Conservation (phyloP, 2,888 invertebrate species). For the Protophormia terraenovae region DNA sequence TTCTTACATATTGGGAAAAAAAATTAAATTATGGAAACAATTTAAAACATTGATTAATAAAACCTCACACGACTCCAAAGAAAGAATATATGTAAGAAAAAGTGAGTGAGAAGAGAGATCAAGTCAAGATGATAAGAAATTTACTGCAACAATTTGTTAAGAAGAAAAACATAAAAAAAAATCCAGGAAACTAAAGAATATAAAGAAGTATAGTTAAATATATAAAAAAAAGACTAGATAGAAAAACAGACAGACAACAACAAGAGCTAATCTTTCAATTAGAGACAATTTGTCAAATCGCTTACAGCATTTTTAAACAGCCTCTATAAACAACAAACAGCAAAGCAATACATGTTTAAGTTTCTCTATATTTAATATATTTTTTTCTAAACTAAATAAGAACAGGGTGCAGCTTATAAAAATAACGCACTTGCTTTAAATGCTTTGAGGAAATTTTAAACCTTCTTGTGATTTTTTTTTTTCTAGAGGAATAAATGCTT, state of each 20-base stretch:
- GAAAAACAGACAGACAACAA: slow-evolving; percentile 58
- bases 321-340: slow-evolving; percentile 9
- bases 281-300: slow-evolving; percentile 81
- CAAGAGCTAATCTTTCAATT: slow-evolving; percentile 80
- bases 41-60: slow-evolving; percentile 77
- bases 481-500: too few relatives aligned
- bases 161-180: slow-evolving; percentile 35
- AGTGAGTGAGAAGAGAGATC: slow-evolving; percentile 43
- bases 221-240: slow-evolving; percentile 13
- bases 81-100: slow-evolving; percentile 11
- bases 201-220: slow-evolving; percentile 8
- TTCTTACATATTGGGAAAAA: not conserved
- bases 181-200: slow-evolving; percentile 43
- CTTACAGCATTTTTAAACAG: slow-evolving; percentile 73
- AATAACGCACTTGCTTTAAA: slow-evolving; percentile 64
- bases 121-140: slow-evolving; percentile 57
- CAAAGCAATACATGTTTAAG: slow-evolving; percentile 40
- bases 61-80: slow-evolving; percentile 75
- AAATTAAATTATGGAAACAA: slow-evolving; percentile 68
- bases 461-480: slow-evolving; percentile 4
- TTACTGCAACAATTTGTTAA: slow-evolving; percentile 40
- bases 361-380: not conserved
- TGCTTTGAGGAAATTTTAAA: slow-evolving; percentile 55
- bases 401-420: slow-evolving; percentile 61
- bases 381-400: not conserved